A percentile compares a stretch with the other conserved stretches of the same genome.
These are phyloP conservation scores for Diplogasteroides magnus DNA, from an alignment of 1,140 invertebrate species.

Conservation along the genomic window DNA sequence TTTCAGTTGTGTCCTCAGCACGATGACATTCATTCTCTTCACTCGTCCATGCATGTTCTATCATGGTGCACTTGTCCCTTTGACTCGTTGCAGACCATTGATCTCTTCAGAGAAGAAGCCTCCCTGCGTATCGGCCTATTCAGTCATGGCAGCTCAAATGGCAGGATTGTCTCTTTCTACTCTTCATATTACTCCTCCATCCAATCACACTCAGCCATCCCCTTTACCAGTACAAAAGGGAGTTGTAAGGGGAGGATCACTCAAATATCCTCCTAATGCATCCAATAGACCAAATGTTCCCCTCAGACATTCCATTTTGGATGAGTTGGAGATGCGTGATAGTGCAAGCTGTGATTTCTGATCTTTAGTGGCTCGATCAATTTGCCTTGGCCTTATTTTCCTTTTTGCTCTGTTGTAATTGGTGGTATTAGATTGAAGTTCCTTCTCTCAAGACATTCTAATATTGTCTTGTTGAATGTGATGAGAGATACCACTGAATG, in stretches of 20 bases:
- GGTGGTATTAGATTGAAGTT: too few species aligned
- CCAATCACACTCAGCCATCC: constrained; percentile 1
- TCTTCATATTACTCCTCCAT: constrained; percentile 5
- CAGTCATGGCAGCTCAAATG: constrained; percentile 16
- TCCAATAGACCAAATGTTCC: neutral
- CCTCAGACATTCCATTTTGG: constrained; percentile 1
- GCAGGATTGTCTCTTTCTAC: constrained; percentile 9
- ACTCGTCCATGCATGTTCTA: neutral
- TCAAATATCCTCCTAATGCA: neutral
- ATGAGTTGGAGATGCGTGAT: constrained; percentile 11
- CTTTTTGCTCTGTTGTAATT: constrained; percentile 1
- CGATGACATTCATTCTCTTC: neutral
- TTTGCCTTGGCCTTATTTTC: neutral
- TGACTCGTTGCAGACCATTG: neutral
- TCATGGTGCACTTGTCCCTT: neutral
- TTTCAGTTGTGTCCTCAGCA: neutral
- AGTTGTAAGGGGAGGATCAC: constrained; percentile 1
- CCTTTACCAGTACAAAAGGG: constrained; percentile 3
- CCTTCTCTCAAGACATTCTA: too few species aligned
- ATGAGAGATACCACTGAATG: too few species aligned
- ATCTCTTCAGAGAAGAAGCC: constrained; percentile 11
- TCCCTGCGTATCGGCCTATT: constrained; percentile 10
- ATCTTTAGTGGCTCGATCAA: constrained; percentile 1
- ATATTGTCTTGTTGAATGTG: too few species aligned
- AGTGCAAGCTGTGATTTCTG: constrained; percentile 17